Evolutionary conservation across 2,888 invertebrate species (phyloP), one percentile per base, ranked within the genome.

Genomic region (Brachycybe producta): DNA sequence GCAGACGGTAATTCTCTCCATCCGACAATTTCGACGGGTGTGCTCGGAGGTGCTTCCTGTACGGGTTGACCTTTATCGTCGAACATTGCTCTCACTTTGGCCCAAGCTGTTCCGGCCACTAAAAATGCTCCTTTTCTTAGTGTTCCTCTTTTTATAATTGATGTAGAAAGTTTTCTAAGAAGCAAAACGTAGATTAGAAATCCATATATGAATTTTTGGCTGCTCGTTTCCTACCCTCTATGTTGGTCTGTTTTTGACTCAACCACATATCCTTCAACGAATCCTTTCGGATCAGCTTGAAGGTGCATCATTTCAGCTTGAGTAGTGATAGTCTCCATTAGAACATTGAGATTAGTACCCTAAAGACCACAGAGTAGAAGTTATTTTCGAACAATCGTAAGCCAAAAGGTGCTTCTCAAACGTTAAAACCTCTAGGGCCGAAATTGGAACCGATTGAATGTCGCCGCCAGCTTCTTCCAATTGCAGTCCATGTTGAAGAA

Each of bases 391-490:
- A 7, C n/a, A 43, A 43, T 8, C n/a, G 19, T 30, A 43, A 5
- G 5, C 7, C 13, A 13, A 41, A 8, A 19, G 17, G 19, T 11
- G 8, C 8, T 30, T 30, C 8, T 30, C 8, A 17, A 8, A 11
- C 30, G 8, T 8, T 30, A 23, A 11, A n/a, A 58, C 63, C 59
- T 85, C 82, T 1, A 92, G 70, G 0, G 98, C 98, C 0, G 97
- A 97, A 53, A 98, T 80, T 0, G 83, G 80, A 48, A 99, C 79
- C 2, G 82, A 79, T 68, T 94, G 95, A 1, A 88, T 75, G 54
- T 95, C 92, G 1, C 98, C 97, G 0, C 95, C 95, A 48, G 80
- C 66, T 15, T 82, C 82, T 67, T 98, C 97, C 38, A 87, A 76
- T 24, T 82, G 73, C 8, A 98, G 71, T 5, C 86, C 90, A 63